These are phyloP conservation scores for Dilophus febrilis DNA, from an alignment of 2,888 invertebrate species.

Conservation along the genomic window DNA sequence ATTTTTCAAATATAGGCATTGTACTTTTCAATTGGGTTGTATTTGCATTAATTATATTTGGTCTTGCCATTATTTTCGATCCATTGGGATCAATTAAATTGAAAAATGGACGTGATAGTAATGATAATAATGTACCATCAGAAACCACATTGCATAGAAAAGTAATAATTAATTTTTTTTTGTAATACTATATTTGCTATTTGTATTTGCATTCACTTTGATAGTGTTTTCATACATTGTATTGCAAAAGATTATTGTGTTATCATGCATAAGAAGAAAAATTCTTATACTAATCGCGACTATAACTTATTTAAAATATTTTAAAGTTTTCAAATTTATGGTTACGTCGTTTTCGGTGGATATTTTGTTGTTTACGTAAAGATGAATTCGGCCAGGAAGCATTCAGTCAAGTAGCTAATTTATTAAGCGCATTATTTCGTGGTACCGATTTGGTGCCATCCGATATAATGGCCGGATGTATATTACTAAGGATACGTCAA, in stretches of 20 bases:
- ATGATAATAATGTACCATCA: constrained; percentile 16
- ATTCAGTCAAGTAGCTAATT: constrained; percentile 63
- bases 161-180: background rate
- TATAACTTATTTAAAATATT: background rate
- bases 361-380: constrained; percentile 53
- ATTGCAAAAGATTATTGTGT: too few relatives aligned
- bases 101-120: constrained; percentile 6
- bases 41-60: constrained; percentile 53
- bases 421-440: constrained; percentile 62
- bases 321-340: constrained; percentile 53
- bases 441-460: constrained; percentile 77
- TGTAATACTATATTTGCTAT: background rate
- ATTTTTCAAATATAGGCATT: constrained; percentile 35
- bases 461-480: constrained; percentile 73
- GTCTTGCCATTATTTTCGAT: constrained; percentile 64
- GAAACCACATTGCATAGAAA: constrained; percentile 38
- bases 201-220: too few relatives aligned
- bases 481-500: constrained; percentile 61
- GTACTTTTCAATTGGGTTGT: constrained; percentile 71
- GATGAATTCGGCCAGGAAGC: constrained; percentile 64
- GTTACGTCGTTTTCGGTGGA: constrained; percentile 57
- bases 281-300: too few relatives aligned
- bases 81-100: constrained; percentile 48
- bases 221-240: too few relatives aligned
- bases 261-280: too few relatives aligned